Base-by-base conservation (phyloP, 2,113 vertebrate species). In the Campylomormyrus tamandua region DNA sequence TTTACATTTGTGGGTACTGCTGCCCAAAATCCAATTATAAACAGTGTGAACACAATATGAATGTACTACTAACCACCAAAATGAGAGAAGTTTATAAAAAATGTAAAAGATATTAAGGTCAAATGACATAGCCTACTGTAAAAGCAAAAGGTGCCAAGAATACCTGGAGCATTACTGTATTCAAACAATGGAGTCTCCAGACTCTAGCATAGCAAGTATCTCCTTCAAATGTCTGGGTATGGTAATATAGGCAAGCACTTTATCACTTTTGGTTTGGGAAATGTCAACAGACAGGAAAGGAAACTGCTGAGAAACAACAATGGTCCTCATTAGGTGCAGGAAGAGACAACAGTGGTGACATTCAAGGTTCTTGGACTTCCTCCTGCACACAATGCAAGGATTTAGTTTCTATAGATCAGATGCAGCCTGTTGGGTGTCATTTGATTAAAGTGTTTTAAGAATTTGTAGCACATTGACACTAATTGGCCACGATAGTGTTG, bases 341-440 rank as follows among this genome's bases (percentile, higher is more conserved):
- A 87, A 49, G 74, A 89, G 89, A 53, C 46, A 87, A 52, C 35
- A 39, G 31, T 89, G 88, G 45, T 39, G 88, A 89, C 45, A 90
- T 58, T 62, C 87, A 62, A 52, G 70, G 86, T 90, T 52, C 9
- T 9, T 21, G 27, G 56, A n/a, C 84, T 42, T 66, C 62, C 83
- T 53, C 46, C 70, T 85, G 45, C 24, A 90, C 89, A 92, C 91
- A 93, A 93, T 90, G 90, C 88, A 56, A 89, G 58, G 90, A 88
- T 87, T 90, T 87, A 89, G 58, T 85, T 90, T 93, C 83, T 84
- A 83, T 90, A 87, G 89, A 90, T 90, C 92, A 91, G 91, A 92
- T 92, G 90, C 87, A 87, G 66, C 89, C 90, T 91, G 88, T 88
- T 62, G 91, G 84, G 62, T 31, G 62, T 70, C 62, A 70, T 70